phyloP scores from a whole-genome alignment of 2,888 invertebrate genomes.

The Acleris laterana region DNA sequence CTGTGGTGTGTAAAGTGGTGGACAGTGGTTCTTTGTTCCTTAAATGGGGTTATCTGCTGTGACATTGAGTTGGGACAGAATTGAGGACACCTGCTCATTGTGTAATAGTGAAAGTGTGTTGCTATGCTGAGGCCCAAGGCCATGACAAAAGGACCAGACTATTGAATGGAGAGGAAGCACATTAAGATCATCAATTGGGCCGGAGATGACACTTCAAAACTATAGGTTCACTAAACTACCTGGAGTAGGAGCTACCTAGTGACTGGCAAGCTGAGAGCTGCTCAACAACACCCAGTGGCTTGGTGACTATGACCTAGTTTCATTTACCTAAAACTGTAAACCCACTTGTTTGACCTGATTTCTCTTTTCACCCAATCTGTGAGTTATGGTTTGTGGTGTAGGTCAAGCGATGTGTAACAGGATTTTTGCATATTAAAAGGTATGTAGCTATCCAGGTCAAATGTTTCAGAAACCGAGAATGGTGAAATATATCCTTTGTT shows the following conservation, averaged over 20 bases:
- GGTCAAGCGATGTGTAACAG: not conserved
- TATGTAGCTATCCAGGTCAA: conserved; percentile 3
- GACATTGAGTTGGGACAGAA: conserved; percentile 23
- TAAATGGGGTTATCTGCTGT: conserved; percentile 29
- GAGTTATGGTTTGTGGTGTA: not conserved
- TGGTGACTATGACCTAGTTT: conserved; percentile 26
- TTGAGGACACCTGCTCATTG: conserved; percentile 44
- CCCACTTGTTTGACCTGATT: conserved; percentile 18
- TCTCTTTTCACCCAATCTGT: conserved; percentile 14
- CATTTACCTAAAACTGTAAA: conserved; percentile 8
- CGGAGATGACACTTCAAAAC: not conserved
- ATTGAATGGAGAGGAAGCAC: conserved; percentile 34
- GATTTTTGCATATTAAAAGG: not conserved
- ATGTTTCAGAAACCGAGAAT: not conserved
- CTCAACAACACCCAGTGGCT: not conserved
- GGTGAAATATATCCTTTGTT: too few species aligned
- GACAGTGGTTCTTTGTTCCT: conserved; percentile 54
- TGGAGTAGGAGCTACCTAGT: not conserved
- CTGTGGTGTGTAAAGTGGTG: conserved; percentile 29
- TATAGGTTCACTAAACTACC: not conserved
- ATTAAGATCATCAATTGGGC: not conserved
- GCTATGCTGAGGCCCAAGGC: conserved; percentile 41
- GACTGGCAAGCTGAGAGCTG: not conserved
- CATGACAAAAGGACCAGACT: conserved; percentile 50
- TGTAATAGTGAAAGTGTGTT: conserved; percentile 61